These are phyloP conservation scores for Rhabdomys pumilio DNA, from an alignment of 2,797 vertebrate genomes.

Conservation along the genomic window DNA sequence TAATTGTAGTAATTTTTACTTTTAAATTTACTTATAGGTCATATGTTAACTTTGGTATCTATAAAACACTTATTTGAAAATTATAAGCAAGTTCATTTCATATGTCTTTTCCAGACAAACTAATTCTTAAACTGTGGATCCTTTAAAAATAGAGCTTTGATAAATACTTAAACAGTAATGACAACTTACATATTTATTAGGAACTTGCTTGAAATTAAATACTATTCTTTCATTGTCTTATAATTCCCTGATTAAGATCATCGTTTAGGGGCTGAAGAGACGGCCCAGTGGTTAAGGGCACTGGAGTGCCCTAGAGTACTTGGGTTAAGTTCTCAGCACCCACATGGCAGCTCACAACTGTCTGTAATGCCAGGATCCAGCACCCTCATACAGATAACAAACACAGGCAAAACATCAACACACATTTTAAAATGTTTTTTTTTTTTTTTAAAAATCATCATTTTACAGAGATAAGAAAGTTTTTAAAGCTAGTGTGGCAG, in stretches of 20 bases:
- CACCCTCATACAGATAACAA: background rate
- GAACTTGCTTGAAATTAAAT: background rate
- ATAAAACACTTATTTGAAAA: background rate
- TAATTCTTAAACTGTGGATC: background rate
- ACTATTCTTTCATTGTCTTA: background rate
- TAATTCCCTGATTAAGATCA: background rate
- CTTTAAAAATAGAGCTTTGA: background rate
- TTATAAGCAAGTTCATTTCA: constrained; percentile 39
- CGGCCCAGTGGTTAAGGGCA: background rate
- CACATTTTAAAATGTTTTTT: background rate
- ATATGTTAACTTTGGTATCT: constrained; percentile 29
- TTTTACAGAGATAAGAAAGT: background rate
- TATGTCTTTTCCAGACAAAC: constrained; percentile 26
- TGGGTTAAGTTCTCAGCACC: background rate
- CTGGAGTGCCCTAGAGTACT: too few relatives aligned
- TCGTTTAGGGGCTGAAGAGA: background rate
- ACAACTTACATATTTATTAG: background rate
- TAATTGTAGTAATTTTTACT: constrained; percentile 16
- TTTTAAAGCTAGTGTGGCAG: background rate
- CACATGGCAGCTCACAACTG: background rate
- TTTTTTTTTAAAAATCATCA: background rate
- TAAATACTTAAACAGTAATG: constrained; percentile 50
- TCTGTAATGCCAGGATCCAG: background rate
- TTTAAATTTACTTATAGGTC: constrained; percentile 10
- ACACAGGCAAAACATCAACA: background rate